Evolutionary conservation across 2,888 invertebrate species (phyloP), one percentile per base, ranked within the genome.

Genomic region (Folsomia manolachei): DNA sequence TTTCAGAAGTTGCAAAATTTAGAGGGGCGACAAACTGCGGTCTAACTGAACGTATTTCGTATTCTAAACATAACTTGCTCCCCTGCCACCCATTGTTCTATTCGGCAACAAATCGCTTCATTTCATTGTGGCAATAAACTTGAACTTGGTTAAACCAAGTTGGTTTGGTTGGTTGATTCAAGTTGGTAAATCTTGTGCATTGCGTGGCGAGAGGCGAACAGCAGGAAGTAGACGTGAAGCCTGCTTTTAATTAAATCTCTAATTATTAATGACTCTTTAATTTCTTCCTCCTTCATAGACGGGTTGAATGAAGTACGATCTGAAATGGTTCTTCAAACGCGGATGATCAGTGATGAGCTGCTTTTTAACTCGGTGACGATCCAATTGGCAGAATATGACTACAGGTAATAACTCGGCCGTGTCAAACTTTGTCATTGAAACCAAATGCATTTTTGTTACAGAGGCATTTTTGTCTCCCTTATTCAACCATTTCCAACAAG

Each of bases 231-330:
- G n/a, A n/a, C n/a, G n/a, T n/a, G n/a, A n/a, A n/a, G 39, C 4
- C 14, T 39, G 14, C 39, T 21, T 56, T 56, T 14, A 56, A 67
- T 67, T 56, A 67, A 67, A 67, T 21, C 27, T 53, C 18, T 4
- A 66, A 66, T 39, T 27, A 66, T 52, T 66, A 66, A 66, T 66
- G 65, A n/a, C 18, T 67, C 26, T 67, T 21, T 64, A 19, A 9
- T 61, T 78, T n/a, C n/a, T n/a, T n/a, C n/a, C n/a, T n/a, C n/a
- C 67, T 61, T 83, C 83, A 25, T 82, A 90, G 97, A 97, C 84
- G 96, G 97, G 0, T 90, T 94, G 9, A 97, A 97, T 84, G 95
- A 94, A 84, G 91, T 93, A 0, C 93, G 93, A 84, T 94, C 97
- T 0, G 90, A 93, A 80, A 67, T 67, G 67, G 56, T 67, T 19